These are phyloP conservation scores for Anguilla obscura DNA, from an alignment of 2,797 vertebrate genomes.

Conservation along the genomic window DNA sequence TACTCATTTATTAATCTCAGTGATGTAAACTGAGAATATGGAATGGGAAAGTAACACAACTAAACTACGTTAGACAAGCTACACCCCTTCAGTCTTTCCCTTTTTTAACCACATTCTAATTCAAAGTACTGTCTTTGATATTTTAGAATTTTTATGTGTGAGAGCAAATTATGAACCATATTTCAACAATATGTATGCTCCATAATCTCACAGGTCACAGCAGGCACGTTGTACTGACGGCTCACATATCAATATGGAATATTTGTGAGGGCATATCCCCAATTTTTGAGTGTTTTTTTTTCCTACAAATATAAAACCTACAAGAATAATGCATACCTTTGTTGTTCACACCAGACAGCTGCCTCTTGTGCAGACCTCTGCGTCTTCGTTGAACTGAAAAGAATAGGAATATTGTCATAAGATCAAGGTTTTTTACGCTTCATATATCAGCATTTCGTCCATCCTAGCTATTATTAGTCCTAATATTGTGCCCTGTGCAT, in stretches of 20 bases:
- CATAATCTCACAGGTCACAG: not conserved
- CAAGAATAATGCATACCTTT: conserved; percentile 56
- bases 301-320: no score
- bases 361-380: conserved; percentile 65
- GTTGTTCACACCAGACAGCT: conserved; percentile 51
- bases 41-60: not conserved
- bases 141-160: not conserved
- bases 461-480: not conserved
- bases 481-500: not conserved
- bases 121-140: not conserved
- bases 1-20: not conserved
- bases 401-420: not conserved
- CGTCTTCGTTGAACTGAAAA: conserved; percentile 55
- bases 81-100: not conserved
- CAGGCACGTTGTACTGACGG: no score
- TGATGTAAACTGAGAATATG: not conserved
- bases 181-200: not conserved
- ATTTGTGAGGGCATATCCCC: no score
- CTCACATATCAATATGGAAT: no score
- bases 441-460: not conserved
- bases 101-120: not conserved
- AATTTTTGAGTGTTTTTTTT: no score
- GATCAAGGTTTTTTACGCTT: not conserved
- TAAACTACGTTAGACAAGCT: not conserved
- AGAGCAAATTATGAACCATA: not conserved